These are phyloP conservation scores for Nomada hirtipes DNA, from an alignment of 2,888 invertebrate genomes.

Conservation along the genomic window DNA sequence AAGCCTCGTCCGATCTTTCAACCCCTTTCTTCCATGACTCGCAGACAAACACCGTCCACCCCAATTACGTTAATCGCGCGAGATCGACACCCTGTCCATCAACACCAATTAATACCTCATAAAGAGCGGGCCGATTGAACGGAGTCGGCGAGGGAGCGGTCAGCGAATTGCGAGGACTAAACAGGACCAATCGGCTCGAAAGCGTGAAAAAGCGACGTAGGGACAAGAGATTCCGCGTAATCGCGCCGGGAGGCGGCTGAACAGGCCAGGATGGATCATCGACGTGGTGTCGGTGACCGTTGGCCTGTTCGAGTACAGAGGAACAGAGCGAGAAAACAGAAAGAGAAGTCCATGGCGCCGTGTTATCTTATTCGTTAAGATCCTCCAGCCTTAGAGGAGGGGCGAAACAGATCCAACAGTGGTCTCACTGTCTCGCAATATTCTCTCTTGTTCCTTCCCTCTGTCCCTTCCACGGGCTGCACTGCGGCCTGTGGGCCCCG, in stretches of 20 bases:
- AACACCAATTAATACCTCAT: slow-evolving; percentile 17
- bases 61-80: too few species aligned
- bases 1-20: too few species aligned
- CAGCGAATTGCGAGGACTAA: slow-evolving; percentile 23
- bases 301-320: slow-evolving; percentile 69
- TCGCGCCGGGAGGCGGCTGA: slow-evolving; percentile 60
- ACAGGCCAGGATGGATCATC: slow-evolving; percentile 66
- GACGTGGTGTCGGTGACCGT: slow-evolving; percentile 78
- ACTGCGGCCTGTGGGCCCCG: slow-evolving; percentile 66
- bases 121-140: slow-evolving; percentile 27
- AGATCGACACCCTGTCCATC: neutral
- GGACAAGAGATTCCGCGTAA: slow-evolving; percentile 73
- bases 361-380: slow-evolving; percentile 82
- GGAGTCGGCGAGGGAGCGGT: neutral
- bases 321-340: slow-evolving; percentile 16
- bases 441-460: slow-evolving; percentile 49
- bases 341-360: slow-evolving; percentile 79
- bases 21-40: too few species aligned
- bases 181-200: slow-evolving; percentile 28
- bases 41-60: too few species aligned
- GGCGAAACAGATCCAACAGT: slow-evolving; percentile 76
- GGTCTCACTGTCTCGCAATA: slow-evolving; percentile 76
- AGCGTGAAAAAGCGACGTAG: slow-evolving; percentile 55
- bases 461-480: neutral
- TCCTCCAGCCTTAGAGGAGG: slow-evolving; percentile 71